phyloP scores from a whole-genome alignment of 2,113 vertebrate genomes.

The Dunckerocampus dactyliophorus region DNA sequence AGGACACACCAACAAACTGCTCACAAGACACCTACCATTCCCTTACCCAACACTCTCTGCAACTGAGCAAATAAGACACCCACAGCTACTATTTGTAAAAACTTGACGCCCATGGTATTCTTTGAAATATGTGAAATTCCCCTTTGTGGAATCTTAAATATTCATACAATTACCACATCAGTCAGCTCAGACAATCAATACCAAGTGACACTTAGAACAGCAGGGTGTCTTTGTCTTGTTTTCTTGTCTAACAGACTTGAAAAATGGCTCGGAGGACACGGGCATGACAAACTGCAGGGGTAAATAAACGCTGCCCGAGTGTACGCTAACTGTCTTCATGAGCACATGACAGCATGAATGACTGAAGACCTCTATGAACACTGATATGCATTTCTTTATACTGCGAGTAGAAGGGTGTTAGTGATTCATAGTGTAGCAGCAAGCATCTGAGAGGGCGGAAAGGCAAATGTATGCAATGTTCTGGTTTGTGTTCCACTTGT shows the following conservation, averaged over 20 bases:
- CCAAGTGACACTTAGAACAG: conserved; percentile 28
- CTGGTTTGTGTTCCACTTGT: too few relatives aligned
- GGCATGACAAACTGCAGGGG: not conserved
- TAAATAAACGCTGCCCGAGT: not conserved
- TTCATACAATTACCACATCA: conserved; percentile 35
- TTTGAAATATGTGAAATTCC: conserved; percentile 17
- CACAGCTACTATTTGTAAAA: not conserved
- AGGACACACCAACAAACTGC: too few relatives aligned
- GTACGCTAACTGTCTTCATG: too few relatives aligned
- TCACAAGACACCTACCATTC: too few relatives aligned
- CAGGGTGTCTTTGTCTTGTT: conserved; percentile 27
- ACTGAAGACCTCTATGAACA: conserved; percentile 11
- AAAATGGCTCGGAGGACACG: conserved; percentile 18
- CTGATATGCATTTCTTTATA: conserved; percentile 5
- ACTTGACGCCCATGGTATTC: not conserved
- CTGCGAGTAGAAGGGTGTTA: too few relatives aligned
- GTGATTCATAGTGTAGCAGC: too few relatives aligned
- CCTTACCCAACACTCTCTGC: too few relatives aligned
- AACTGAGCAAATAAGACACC: too few relatives aligned
- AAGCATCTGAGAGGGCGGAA: too few relatives aligned
- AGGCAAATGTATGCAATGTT: too few relatives aligned
- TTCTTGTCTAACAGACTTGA: conserved; percentile 18
- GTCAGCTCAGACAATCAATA: conserved; percentile 8
- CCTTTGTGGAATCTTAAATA: conserved; percentile 25
- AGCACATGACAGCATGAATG: conserved; percentile 6